Evolutionary conservation across 2,797 vertebrate species (phyloP), one percentile per base, ranked within the genome.

Genomic region (Tolypeutes matacus): DNA sequence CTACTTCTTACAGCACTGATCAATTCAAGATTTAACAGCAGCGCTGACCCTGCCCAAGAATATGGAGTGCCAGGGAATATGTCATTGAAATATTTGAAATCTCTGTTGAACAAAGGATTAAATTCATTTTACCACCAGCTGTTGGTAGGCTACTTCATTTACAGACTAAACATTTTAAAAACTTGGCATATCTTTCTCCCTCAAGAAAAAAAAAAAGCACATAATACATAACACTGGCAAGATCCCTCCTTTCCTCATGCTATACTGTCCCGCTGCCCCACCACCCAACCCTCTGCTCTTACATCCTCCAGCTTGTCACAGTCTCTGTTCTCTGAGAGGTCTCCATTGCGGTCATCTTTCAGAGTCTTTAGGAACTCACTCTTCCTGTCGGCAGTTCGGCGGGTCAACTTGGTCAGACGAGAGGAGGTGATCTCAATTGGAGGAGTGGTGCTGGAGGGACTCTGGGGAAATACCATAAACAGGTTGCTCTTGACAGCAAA

Each of bases 291-390:
- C 12, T 72, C 72, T 1, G 25, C 70, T 96, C 98, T 98, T 97
- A 99, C 99, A 98, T 99, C 99, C 97, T 99, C 99, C 80, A 99
- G 98, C 93, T 99, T 99, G 97, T 99, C 99, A 42, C 99, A 99
- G 97, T 99, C 99, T 99, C 99, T 99, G 98, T 98, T 99, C 77
- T 99, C 99, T 15, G 99, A 98, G 97, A 99, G 98, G 97, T 99
- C 99, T 94, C 99, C 99, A 2, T 99, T 99, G 93, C 99, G 98
- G 96, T 99, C 99, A 86, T 99, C 99, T 97, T 99, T 99, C 96
- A 99, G 98, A 92, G 99, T 98, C 97, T 99, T 99, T 97, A 99
- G 98, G 97, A 99, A 99, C 97, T 99, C 99, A 0, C 99, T 99
- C 98, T 99, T 99, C 80, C 99, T 99, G 98, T 99, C 99, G 0